phyloP scores from a whole-genome alignment of 2,113 vertebrate species.

The Marcusenius ussheri region DNA sequence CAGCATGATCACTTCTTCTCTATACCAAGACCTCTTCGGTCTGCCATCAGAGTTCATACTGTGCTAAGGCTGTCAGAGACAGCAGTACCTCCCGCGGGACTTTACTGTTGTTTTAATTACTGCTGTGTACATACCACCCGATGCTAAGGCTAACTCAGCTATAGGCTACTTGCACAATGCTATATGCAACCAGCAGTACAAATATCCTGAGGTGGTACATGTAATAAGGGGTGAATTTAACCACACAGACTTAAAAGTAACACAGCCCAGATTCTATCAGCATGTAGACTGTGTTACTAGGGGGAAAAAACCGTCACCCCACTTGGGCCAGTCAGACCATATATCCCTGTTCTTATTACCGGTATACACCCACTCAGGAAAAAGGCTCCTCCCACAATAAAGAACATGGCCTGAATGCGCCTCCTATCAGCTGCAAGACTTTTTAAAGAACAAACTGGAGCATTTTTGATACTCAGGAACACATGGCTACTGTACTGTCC shows the following conservation, averaged over 20 bases:
- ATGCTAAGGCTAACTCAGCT: not conserved
- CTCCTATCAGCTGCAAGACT: not conserved
- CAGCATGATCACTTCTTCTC: not conserved
- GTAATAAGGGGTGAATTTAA: not conserved
- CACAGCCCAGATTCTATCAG: not conserved
- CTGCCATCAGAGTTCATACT: not conserved
- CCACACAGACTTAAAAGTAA: not conserved
- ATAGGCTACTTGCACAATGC: not conserved
- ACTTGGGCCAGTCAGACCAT: not conserved
- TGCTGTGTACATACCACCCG: not conserved
- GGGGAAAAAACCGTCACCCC: not conserved
- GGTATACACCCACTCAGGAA: not conserved
- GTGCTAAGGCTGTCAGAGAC: not conserved
- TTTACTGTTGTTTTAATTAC: not conserved
- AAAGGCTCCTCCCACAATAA: not conserved
- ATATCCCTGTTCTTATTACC: not conserved
- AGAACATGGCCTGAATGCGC: not conserved
- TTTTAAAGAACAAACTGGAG: slow-evolving; percentile 6
- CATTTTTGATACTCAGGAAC: not conserved
- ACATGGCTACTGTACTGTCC: slow-evolving; percentile 3
- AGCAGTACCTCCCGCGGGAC: not conserved
- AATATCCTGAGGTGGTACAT: not conserved
- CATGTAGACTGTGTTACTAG: not conserved
- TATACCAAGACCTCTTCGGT: not conserved
- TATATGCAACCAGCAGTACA: not conserved